phyloP scores from a whole-genome alignment of 2,888 invertebrate species.

The Epinotia brunnichana region DNA sequence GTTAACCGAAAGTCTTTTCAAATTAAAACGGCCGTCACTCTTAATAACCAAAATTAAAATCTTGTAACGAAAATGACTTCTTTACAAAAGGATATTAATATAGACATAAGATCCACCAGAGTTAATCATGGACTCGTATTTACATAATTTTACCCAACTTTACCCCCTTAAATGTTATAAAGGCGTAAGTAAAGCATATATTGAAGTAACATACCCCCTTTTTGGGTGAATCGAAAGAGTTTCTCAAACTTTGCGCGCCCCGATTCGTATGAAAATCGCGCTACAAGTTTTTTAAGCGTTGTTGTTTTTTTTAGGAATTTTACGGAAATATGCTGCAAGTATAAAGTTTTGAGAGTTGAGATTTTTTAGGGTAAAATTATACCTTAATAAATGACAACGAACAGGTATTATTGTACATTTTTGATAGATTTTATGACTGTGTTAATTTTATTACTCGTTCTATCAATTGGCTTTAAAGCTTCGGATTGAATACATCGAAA shows the following conservation, averaged over 20 bases:
- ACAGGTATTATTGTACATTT: too few species aligned
- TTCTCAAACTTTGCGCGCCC: conserved; percentile 20
- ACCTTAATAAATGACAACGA: too few species aligned
- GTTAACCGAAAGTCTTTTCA: not conserved
- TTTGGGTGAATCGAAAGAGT: not conserved
- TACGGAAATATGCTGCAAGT: conserved; percentile 19
- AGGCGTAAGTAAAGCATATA: not conserved
- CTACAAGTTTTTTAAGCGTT: conserved; percentile 34
- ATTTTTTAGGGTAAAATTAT: not conserved
- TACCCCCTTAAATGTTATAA: not conserved
- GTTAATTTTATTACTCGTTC: too few species aligned
- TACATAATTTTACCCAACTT: conserved; percentile 36
- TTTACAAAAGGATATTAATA: conserved; percentile 38
- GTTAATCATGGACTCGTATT: conserved; percentile 33
- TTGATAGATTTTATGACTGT: too few species aligned
- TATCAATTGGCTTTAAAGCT: too few species aligned
- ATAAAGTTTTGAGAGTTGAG: conserved; percentile 10
- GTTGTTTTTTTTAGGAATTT: conserved; percentile 24
- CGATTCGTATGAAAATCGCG: conserved; percentile 33
- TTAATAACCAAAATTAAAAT: conserved; percentile 19
- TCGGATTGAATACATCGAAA: too few species aligned
- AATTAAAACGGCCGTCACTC: conserved; percentile 3
- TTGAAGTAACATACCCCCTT: not conserved
- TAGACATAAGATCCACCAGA: conserved; percentile 15
- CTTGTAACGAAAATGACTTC: conserved; percentile 19